Evolutionary conservation across 2,888 invertebrate genomes (phyloP), one percentile per base, ranked within the genome.

Genomic region (Hypena proboscidalis): DNA sequence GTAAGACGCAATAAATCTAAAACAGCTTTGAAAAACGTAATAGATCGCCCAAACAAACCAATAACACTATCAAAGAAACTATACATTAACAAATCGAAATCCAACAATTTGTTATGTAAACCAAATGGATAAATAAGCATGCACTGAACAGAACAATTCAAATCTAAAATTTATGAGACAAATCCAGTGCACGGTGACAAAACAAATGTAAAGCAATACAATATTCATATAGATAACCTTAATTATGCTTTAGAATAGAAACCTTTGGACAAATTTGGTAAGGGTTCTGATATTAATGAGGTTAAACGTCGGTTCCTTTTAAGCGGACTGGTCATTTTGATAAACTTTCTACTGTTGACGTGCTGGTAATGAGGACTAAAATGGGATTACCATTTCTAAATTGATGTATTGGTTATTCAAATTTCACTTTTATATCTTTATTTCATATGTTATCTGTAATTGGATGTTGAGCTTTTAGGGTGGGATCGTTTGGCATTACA

Each of bases 221-320:
- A 63, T 68, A 66, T 55, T 54, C 60, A 63, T 66, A 58, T 56
- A 67, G 67, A 66, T 66, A 66, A 59, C 44, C 33, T 49, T 56
- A 62, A 65, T 62, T 58, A 47, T 41, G 35, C 60, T 52, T 56
- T 39, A 30, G 39, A 53, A 50, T 49, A 54, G 48, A 64, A 53
- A 62, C 51, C 49, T 51, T 21, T 42, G 20, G 52, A 66, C 51
- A 56, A 67, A 65, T 58, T 63, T 58, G 67, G 62, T 29, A 64
- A 52, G 55, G 57, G 33, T 56, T 48, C 41, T 53, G 31, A 54
- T 37, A 46, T 32, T 44, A 62, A 57, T 54, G 61, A 61, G 61
- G 62, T 66, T 50, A 58, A 51, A 50, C 27, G 60, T 58, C 67
- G 66, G 60, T 36, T 13, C 67, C 66, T 67, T 67, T 66, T 58